Conservation (phyloP, 2,888 invertebrate genomes). For the Apotomis capreana region DNA sequence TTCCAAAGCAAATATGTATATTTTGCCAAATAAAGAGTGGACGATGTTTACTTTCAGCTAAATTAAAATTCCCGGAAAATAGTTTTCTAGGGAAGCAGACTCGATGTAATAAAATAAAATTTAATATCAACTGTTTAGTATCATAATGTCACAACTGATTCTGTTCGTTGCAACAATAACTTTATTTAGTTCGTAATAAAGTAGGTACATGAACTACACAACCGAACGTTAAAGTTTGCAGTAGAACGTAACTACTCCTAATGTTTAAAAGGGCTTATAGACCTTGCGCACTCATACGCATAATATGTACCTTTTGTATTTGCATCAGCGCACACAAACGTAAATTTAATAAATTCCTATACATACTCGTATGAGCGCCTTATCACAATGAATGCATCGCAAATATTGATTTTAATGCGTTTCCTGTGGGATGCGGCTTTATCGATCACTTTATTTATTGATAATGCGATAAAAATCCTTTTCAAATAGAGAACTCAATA, state of each 20-base stretch:
- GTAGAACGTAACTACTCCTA: background rate
- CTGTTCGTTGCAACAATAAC: background rate
- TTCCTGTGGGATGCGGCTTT: constrained; percentile 38
- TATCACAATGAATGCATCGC: constrained; percentile 34
- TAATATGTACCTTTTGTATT: background rate
- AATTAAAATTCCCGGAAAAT: constrained; percentile 29
- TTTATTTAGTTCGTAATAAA: background rate
- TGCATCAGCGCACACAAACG: background rate
- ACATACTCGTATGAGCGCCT: constrained; percentile 6
- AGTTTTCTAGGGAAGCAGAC: constrained; percentile 18
- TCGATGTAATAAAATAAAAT: constrained; percentile 24
- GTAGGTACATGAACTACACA: background rate
- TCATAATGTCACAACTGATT: background rate
- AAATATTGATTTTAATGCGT: constrained; percentile 40
- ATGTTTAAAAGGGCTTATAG: background rate
- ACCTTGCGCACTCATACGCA: background rate
- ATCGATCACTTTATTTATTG: constrained; percentile 36
- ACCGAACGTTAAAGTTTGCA: background rate
- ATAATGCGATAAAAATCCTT: constrained; percentile 20
- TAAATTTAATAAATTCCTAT: constrained; percentile 18
- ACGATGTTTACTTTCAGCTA: constrained; percentile 8
- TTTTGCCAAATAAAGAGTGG: constrained; percentile 11
- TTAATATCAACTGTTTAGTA: constrained; percentile 12
- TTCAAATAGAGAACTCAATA: constrained; percentile 32
- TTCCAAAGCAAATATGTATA: constrained; percentile 7